Conservation (phyloP, 2,113 vertebrate genomes). For the Ivindomyrus marchei region DNA sequence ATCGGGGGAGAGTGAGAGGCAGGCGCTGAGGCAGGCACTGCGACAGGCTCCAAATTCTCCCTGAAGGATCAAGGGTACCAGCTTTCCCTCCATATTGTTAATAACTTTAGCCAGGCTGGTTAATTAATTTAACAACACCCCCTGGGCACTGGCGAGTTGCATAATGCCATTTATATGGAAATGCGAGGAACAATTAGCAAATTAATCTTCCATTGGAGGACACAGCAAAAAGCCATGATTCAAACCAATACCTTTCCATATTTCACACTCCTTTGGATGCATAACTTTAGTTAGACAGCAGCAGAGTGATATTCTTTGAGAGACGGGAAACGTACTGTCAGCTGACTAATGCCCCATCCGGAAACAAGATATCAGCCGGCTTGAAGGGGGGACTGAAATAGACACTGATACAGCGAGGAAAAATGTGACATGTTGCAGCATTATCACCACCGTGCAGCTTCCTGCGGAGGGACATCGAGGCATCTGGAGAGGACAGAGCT, state of each 20-base stretch:
- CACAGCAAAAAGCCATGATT: neutral
- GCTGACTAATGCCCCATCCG: neutral
- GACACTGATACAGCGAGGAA: neutral
- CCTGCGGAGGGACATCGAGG: neutral
- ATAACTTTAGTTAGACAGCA: neutral
- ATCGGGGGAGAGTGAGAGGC: neutral
- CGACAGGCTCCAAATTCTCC: neutral
- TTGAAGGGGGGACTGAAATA: conserved; percentile 8
- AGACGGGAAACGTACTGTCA: neutral
- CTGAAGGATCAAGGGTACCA: neutral
- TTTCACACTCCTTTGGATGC: neutral
- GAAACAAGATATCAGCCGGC: neutral
- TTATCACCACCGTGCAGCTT: neutral
- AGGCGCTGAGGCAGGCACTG: no score
- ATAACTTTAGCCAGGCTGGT: conserved; percentile 1
- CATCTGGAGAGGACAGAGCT: neutral
- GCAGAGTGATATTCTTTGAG: neutral
- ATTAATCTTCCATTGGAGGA: neutral
- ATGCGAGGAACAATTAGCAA: neutral
- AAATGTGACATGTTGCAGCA: neutral
- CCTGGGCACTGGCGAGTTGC: neutral
- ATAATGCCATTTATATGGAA: conserved; percentile 15
- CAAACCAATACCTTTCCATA: neutral
- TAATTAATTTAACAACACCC: conserved; percentile 10
- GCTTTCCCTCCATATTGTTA: neutral